Base-by-base conservation (phyloP, 1,140 invertebrate genomes). In the Hestina assimilis region DNA sequence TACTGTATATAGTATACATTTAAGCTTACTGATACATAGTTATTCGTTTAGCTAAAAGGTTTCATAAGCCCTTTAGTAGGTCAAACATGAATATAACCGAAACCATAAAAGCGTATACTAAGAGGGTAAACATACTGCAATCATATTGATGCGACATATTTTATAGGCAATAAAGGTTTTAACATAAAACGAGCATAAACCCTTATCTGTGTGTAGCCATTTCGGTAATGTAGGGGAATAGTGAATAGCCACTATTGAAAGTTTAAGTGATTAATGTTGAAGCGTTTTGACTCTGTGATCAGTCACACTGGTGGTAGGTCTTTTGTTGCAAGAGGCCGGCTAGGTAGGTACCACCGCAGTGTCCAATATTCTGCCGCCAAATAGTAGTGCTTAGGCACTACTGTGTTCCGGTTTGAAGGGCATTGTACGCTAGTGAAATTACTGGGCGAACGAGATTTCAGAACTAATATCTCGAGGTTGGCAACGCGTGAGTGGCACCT, bases 121-220 rank as follows among this genome's bases (percentile, higher is more conserved):
- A 50, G 48, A 51, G 48, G 35, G 48, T 41, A 28, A 51, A 51
- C 48, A 20, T 35, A 51, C 26, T 28, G 48, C 38, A 51, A 41
- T 51, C 48, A 41, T 35, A 41, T 29, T 51, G 48, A 51, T 51
- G 48, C 24, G 48, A 21, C 20, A 51, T 41, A 51, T 51, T 51
- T 51, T 51, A 51, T 29, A 35, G 24, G 7, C 33, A 23, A 28
- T 11, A 51, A 33, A 28, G 48, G 20, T 35, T 35, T 51, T 26
- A n/a, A 21, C 48, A 51, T 51, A 51, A 51, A 51, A 41, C 7
- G 35, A 24, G 2, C 48, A 51, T 51, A 51, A 51, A 51, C 9
- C 35, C 35, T 28, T 51, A 41, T 51, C 33, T 41, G 6, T 7
- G 8, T 11, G 19, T 38, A 38, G 9, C 38, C 28, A 38, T 38